Evolutionary conservation across 2,888 invertebrate species (phyloP), one percentile per base, ranked within the genome.

Genomic region (Myathropa florea): DNA sequence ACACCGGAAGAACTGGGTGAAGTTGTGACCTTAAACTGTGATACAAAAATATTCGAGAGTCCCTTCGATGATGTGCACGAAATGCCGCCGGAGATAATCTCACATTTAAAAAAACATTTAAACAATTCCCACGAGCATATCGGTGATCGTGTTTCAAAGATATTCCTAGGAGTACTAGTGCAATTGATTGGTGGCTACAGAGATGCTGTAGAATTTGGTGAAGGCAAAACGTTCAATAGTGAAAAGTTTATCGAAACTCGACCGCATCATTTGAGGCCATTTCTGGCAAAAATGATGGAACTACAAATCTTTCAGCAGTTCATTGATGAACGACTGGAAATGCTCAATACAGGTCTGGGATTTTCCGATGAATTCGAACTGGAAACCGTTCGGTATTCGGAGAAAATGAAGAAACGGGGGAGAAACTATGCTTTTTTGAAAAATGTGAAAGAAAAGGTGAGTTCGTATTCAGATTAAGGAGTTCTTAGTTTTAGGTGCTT

Each of bases 341-440:
- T 98, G 94, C 94, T 99, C 88, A 98, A 98, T 92, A 96, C 96
- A n/a, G 98, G 99, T 0, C 94, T 96, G 80, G 97, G 98, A 0
- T 97, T 98, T 92, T 96, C 96, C 39, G 99, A 99, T 92, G 97
- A 98, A 91, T 99, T 99, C 93, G 99, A 99, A 93, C 94, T 96
- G 91, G 98, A 99, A 93, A 96, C 95, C 79, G 96, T 72, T 91
- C 94, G 91, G 90, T 93, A 92, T 91, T 93, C 89, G 90, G 93
- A 92, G 91, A 94, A 89, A 92, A 93, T 90, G 93, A 94, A 75
- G 93, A 94, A 92, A 92, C 91, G 91, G 30, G 91, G 92, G 23
- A 91, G 92, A 65, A 92, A 93, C 76, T 97, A 96, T 92, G 97
- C 98, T 90, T 96, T 97, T 91, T 95, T 97, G 89, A 97, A 96